Conservation (phyloP, 2,888 invertebrate genomes). For the Selenia dentaria region DNA sequence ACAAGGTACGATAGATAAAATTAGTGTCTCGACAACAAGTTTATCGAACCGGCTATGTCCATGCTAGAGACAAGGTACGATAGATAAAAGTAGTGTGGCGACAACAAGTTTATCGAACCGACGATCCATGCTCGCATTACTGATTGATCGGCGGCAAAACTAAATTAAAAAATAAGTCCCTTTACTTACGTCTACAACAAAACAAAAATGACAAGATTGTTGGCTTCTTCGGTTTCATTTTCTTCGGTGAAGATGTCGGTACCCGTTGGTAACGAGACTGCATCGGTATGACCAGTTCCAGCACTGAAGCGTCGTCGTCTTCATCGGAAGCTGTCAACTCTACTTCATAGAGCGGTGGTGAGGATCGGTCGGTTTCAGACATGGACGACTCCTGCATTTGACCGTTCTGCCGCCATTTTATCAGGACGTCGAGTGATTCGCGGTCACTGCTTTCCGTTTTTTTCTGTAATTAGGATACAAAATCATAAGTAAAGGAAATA, state of each 20-base stretch:
- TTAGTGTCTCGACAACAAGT: too few relatives aligned
- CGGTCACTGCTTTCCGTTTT: slow-evolving; percentile 1
- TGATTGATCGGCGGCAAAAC: too few relatives aligned
- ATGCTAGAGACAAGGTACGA: too few relatives aligned
- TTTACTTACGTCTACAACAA: slow-evolving; percentile 47
- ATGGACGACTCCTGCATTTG: slow-evolving; percentile 11
- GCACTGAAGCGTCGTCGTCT: slow-evolving; percentile 69
- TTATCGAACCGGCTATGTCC: too few relatives aligned
- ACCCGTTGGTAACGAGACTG: slow-evolving; percentile 58
- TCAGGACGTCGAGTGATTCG: slow-evolving; percentile 28
- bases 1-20: too few relatives aligned
- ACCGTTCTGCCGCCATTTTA: slow-evolving; percentile 30
- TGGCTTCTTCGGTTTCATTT: slow-evolving; percentile 39
- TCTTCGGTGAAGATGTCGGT: slow-evolving; percentile 58
- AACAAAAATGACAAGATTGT: slow-evolving; percentile 34
- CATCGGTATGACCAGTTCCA: slow-evolving; percentile 74
- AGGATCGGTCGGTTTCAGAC: slow-evolving; percentile 42
- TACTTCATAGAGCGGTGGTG: slow-evolving; percentile 69
- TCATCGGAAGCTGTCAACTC: slow-evolving; percentile 77
- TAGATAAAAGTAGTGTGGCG: too few relatives aligned
- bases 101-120: too few relatives aligned
- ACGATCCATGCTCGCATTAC: too few relatives aligned
- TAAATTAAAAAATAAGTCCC: too few relatives aligned
- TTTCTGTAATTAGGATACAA: slow-evolving; percentile 14
- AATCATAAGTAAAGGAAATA: too few relatives aligned